Evolutionary conservation across 2,888 invertebrate species (phyloP), one percentile per base, ranked within the genome.

Genomic region (Therioaphis trifolii): DNA sequence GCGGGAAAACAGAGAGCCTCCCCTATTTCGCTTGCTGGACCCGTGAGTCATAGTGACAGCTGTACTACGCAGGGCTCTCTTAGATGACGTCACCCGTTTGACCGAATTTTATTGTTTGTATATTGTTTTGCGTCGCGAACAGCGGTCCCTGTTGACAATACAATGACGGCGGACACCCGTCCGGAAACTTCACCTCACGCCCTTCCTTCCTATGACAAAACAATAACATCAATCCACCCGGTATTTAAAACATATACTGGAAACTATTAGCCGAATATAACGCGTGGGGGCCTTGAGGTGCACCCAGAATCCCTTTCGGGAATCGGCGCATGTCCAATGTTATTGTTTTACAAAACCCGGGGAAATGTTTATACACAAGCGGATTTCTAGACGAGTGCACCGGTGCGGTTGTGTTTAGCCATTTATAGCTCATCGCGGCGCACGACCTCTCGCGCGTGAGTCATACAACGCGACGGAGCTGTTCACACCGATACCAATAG

Each of bases 21-120:
- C 24, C 21, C 24, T n/a, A 24, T 58, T 35, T 35, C 35, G 4
- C 35, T 49, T 66, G 35, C 49, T 15, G 1, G 35, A 35, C 15
- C 15, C 35, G 66, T 29, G 5, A 66, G 12, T 66, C 18, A 66
- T 21, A 14, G 29, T 66, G 35, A 69, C 79, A 79, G 79, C 69
- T 79, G 79, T 79, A 79, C 14, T 27, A n/a, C 14, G n/a, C 49
- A 21, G 68, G 66, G 66, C 27, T 40, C 49, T 40, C 46, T 21
- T 24, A n/a, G 15, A 49, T 82, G 82, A 82, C 82, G 82, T 82
- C 82, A 82, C 63, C 79, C 71, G 49, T 29, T 74, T 82, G 82
- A 82, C 82, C 82, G 82, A 82, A 72, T 82, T 82, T 82, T 63
- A 82, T 82, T 82, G 82, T 82, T 72, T 61, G 72, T 74, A 71